phyloP scores from a whole-genome alignment of 1,140 invertebrate species.

The Brachionus plicatilis region DNA sequence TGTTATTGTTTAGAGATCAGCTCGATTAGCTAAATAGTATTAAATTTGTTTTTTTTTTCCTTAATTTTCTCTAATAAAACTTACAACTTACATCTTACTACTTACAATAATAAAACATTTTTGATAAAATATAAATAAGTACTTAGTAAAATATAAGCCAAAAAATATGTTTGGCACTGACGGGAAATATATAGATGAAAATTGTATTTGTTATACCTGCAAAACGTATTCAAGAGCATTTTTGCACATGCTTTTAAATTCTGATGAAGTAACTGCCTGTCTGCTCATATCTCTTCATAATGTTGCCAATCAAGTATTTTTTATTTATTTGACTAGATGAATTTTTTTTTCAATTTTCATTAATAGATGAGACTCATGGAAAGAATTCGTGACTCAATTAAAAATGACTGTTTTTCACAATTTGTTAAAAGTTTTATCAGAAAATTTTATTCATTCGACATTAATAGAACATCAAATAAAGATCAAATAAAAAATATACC shows the following conservation, averaged over 20 bases:
- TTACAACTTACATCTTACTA: too few relatives aligned
- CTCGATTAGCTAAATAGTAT: too few relatives aligned
- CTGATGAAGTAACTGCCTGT: constrained; percentile 80
- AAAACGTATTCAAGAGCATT: constrained; percentile 80
- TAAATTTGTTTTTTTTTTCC: too few relatives aligned
- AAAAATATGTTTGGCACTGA: constrained; percentile 71
- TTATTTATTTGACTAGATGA: background rate
- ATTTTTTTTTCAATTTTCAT: background rate
- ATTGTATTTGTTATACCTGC: constrained; percentile 84
- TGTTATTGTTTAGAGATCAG: too few relatives aligned
- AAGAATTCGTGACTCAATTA: constrained; percentile 16
- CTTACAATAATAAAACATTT: too few relatives aligned
- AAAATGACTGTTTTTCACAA: constrained; percentile 1
- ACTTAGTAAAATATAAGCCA: too few relatives aligned
- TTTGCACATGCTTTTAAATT: constrained; percentile 70
- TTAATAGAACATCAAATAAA: background rate
- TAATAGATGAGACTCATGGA: constrained; percentile 33
- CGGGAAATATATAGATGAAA: constrained; percentile 75
- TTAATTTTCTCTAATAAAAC: too few relatives aligned
- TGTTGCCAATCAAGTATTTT: constrained; percentile 68
- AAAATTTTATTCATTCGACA: background rate
- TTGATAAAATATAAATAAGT: too few relatives aligned
- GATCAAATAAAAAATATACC: constrained; percentile 1
- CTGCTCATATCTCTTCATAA: constrained; percentile 88
- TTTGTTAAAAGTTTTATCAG: constrained; percentile 21